These are phyloP conservation scores for Ferdinandea cuprea DNA, from an alignment of 2,888 invertebrate genomes.

Conservation along the genomic window DNA sequence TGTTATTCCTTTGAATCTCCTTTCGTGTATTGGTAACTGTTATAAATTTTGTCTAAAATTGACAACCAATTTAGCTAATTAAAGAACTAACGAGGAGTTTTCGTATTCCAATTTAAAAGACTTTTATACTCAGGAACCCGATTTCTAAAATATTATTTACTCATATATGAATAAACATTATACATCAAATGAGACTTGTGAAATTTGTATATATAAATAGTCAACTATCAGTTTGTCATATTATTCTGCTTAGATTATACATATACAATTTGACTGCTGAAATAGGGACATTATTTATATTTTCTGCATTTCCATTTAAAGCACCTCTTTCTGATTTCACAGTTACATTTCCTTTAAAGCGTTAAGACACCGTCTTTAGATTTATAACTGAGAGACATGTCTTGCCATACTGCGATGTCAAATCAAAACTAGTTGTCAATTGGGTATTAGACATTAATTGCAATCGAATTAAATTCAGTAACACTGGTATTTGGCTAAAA, in stretches of 20 bases:
- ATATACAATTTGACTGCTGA: neutral
- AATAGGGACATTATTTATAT: neutral
- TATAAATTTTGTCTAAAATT: no score
- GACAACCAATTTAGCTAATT: no score
- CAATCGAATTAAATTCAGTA: constrained; percentile 21
- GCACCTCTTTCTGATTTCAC: constrained; percentile 3
- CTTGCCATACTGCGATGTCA: constrained; percentile 44
- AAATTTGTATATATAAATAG: no score
- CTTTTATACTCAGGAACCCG: no score
- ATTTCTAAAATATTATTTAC: no score
- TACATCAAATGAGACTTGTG: no score
- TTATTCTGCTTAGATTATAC: neutral
- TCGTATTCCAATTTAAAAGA: no score
- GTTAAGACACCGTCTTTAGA: constrained; percentile 5
- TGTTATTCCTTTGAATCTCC: no score
- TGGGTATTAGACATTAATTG: constrained; percentile 39
- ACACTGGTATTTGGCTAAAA: constrained; percentile 11
- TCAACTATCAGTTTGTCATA: neutral
- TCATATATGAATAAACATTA: no score
- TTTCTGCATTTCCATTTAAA: neutral
- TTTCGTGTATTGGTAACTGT: no score
- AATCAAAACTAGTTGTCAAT: constrained; percentile 34
- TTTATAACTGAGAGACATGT: constrained; percentile 26
- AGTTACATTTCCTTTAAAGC: constrained; percentile 34
- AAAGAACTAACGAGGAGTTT: no score